Percentiles rank a stretch among this genome's conserved stretches.
Evolutionary conservation across 2,888 invertebrate species (phyloP).

Genomic region (Eledona agricola): DNA sequence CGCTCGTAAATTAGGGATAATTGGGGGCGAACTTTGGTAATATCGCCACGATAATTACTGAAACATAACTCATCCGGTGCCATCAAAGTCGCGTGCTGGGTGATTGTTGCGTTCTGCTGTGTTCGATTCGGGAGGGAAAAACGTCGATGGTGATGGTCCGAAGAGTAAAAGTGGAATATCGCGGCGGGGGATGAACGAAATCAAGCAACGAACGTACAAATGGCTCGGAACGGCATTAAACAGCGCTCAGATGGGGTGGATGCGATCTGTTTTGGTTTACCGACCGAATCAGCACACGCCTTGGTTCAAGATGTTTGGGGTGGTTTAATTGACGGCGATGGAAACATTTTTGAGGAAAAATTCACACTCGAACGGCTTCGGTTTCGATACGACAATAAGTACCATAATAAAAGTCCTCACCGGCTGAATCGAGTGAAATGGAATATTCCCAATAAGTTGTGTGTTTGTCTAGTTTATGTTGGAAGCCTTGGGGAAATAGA

Average conservation of each 20-base stretch:
- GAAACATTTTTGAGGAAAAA: slow-evolving; percentile 2
- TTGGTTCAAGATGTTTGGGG: slow-evolving; percentile 38
- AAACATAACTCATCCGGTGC: slow-evolving; percentile 52
- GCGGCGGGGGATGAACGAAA: slow-evolving; percentile 52
- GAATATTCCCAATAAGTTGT: no score
- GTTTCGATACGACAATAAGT: no score
- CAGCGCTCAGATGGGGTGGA: slow-evolving; percentile 51
- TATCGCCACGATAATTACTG: slow-evolving; percentile 54
- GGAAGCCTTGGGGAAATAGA: no score
- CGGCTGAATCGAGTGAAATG: no score
- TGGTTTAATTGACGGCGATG: slow-evolving; percentile 24
- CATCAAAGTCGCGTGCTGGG: slow-evolving; percentile 34
- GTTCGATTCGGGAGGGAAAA: slow-evolving; percentile 10
- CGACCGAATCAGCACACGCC: slow-evolving; percentile 54
- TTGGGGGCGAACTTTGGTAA: slow-evolving; percentile 59
- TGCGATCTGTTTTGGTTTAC: slow-evolving; percentile 58
- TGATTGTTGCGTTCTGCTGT: no score
- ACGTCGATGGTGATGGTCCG: slow-evolving; percentile 6
- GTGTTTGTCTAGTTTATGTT: no score
- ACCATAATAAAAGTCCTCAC: no score
- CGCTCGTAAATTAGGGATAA: slow-evolving; percentile 57
- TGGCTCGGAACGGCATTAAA: slow-evolving; percentile 62
- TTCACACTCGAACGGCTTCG: no score
- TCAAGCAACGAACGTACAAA: slow-evolving; percentile 63
- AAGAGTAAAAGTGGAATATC: slow-evolving; percentile 10